These are phyloP conservation scores for Riparia riparia DNA, from an alignment of 2,113 vertebrate genomes.

Conservation along the genomic window DNA sequence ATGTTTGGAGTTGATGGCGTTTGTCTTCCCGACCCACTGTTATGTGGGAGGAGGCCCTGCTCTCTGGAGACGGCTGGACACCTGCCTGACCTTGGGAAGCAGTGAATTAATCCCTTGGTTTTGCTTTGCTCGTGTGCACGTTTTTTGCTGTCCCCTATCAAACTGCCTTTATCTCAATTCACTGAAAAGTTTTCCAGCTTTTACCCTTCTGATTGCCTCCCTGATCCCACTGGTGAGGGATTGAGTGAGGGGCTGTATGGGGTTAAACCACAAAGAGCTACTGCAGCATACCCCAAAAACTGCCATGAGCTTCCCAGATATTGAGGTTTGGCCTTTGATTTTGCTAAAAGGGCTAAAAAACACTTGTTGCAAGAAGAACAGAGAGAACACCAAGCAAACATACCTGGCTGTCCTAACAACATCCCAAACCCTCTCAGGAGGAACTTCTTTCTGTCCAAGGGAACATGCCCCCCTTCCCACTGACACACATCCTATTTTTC, in stretches of 20 bases:
- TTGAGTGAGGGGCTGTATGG: neutral
- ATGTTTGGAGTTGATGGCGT: neutral
- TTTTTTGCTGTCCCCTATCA: neutral
- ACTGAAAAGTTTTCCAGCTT: neutral
- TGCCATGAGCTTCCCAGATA: neutral
- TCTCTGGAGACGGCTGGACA: neutral
- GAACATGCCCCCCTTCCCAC: neutral
- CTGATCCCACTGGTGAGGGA: neutral
- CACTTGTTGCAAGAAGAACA: neutral
- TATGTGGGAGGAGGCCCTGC: neutral
- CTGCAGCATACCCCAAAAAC: neutral
- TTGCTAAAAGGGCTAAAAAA: neutral
- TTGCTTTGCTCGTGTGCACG: neutral
- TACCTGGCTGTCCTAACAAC: neutral
- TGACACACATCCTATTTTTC: neutral
- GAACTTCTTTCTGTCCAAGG: neutral
- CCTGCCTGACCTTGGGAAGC: neutral
- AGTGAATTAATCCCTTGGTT: neutral
- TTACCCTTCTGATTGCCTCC: neutral
- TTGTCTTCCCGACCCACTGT: neutral
- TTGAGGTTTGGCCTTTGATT: neutral
- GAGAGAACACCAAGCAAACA: neutral
- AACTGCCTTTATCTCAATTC: neutral
- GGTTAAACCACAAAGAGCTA: neutral
- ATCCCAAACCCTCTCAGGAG: neutral